phyloP scores from a whole-genome alignment of 2,888 invertebrate species.

The Orthosia incerta region DNA sequence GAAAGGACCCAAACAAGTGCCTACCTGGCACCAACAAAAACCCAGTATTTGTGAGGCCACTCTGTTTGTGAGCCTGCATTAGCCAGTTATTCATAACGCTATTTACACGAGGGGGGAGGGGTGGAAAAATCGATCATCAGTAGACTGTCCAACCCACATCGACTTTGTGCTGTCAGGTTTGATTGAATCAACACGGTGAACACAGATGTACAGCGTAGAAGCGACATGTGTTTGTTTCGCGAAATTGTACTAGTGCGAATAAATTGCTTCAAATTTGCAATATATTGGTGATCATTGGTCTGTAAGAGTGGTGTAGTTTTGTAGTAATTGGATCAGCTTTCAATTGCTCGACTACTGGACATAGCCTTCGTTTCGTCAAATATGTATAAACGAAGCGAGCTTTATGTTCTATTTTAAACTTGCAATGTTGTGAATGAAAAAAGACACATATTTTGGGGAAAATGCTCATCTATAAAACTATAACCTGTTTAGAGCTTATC shows the following conservation, averaged over 20 bases:
- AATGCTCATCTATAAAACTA: background rate
- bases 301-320: too few species aligned
- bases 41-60: conserved; percentile 55
- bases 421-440: background rate
- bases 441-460: background rate
- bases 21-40: conserved; percentile 33
- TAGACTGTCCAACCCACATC: conserved; percentile 88
- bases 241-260: background rate
- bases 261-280: too few species aligned
- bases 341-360: background rate
- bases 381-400: too few species aligned
- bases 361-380: too few species aligned
- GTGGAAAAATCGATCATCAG: conserved; percentile 87
- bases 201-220: conserved; percentile 69
- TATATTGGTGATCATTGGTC: too few species aligned
- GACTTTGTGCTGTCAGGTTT: conserved; percentile 89
- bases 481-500: background rate
- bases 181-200: conserved; percentile 87
- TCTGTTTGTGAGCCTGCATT: conserved; percentile 69
- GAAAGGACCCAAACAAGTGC: conserved; percentile 30
- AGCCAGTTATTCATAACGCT: conserved; percentile 73
- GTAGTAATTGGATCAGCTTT: background rate
- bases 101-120: conserved; percentile 72
- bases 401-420: too few species aligned
- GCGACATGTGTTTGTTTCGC: conserved; percentile 56